These are phyloP conservation scores for Arvicanthis niloticus DNA, from an alignment of 2,113 vertebrate genomes.

Conservation along the genomic window DNA sequence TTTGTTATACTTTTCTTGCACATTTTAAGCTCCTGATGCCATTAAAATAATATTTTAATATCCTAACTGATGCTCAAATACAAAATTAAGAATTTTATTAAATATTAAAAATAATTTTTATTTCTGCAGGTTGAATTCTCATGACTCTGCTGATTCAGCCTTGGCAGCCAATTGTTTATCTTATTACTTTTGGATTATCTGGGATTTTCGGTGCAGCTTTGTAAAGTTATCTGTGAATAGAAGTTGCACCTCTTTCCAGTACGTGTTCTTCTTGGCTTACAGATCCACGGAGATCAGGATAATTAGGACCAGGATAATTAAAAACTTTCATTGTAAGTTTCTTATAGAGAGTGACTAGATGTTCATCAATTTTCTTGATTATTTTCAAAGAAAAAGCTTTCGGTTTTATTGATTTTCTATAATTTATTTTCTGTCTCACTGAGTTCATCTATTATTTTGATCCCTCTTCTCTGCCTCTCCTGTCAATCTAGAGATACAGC, in stretches of 20 bases:
- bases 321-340: background rate
- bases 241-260: background rate
- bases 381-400: slow-evolving; percentile 13
- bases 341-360: background rate
- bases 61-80: background rate
- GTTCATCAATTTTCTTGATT: slow-evolving; percentile 29
- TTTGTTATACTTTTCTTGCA: background rate
- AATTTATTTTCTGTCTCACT: background rate
- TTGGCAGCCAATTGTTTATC: background rate
- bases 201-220: background rate
- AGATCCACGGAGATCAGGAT: background rate
- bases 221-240: background rate
- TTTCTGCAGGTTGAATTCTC: background rate
- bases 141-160: background rate
- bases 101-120: background rate
- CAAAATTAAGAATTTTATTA: background rate
- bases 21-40: background rate
- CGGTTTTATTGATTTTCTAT: background rate
- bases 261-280: background rate
- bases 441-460: background rate
- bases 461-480: background rate
- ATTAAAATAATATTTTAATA: background rate
- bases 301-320: background rate
- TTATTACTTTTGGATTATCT: slow-evolving; percentile 33
- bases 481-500: background rate